Evolutionary conservation across 2,888 invertebrate species (phyloP).

Genomic region (Eupithecia insigniata): DNA sequence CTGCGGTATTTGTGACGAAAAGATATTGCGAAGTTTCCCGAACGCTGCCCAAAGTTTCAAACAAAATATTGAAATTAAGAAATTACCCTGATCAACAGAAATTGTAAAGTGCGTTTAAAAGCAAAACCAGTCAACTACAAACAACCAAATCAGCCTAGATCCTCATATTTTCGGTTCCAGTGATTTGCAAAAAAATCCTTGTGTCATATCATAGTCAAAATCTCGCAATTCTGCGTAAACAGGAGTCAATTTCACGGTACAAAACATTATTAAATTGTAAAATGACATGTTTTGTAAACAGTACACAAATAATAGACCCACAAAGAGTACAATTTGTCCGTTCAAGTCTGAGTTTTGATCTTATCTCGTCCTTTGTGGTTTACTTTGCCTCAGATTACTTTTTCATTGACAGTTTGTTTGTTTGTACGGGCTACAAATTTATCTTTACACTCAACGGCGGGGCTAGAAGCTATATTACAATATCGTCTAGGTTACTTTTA

Average conservation of each 20-base stretch:
- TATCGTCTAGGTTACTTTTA: background rate
- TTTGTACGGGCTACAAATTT: conserved; percentile 31
- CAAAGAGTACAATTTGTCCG: conserved; percentile 74
- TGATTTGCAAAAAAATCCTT: conserved; percentile 3
- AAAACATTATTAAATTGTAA: conserved; percentile 62
- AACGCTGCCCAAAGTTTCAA: too few relatives aligned
- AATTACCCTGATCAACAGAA: too few relatives aligned
- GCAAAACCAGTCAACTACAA: background rate
- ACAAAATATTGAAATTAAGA: too few relatives aligned
- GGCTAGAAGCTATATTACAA: background rate
- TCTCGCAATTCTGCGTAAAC: conserved; percentile 53
- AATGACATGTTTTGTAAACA: conserved; percentile 82
- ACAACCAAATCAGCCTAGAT: background rate
- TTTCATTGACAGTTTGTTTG: conserved; percentile 53
- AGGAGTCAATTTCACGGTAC: conserved; percentile 75
- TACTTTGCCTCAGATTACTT: conserved; percentile 65
- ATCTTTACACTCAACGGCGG: background rate
- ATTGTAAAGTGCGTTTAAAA: background rate
- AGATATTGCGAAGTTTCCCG: too few relatives aligned
- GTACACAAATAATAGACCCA: conserved; percentile 57
- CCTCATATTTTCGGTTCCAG: background rate
- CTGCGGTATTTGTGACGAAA: too few relatives aligned
- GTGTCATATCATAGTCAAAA: conserved; percentile 15
- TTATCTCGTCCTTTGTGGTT: conserved; percentile 74
- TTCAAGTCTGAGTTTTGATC: conserved; percentile 71